phyloP scores from a whole-genome alignment of 2,797 vertebrate species.

The Semaprochilodus insignis region DNA sequence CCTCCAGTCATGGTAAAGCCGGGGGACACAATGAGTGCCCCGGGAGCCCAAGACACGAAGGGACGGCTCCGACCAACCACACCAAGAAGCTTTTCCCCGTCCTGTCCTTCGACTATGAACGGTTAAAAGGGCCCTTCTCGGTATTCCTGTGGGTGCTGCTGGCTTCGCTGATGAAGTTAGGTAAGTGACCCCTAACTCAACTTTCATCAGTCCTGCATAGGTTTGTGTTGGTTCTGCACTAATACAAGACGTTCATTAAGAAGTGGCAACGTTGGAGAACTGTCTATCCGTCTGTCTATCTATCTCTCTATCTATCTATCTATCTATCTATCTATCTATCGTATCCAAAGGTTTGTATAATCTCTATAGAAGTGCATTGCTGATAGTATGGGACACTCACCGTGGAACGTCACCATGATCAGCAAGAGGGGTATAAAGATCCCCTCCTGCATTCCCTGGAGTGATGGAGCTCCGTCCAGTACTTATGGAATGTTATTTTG shows the following conservation, averaged over 20 bases:
- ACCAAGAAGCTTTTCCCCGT: constrained; percentile 88
- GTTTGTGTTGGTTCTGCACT: not conserved
- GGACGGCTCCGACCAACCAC: not conserved
- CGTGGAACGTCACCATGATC: too few relatives aligned
- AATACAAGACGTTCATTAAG: not conserved
- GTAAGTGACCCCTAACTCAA: constrained; percentile 72
- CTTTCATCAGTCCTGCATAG: not conserved
- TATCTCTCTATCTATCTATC: not conserved
- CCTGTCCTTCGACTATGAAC: constrained; percentile 81
- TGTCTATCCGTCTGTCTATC: not conserved
- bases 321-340: not conserved
- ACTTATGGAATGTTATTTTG: too few relatives aligned
- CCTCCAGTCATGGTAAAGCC: not conserved
- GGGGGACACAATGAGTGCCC: too few relatives aligned
- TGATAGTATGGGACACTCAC: too few relatives aligned
- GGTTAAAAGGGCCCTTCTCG: constrained; percentile 85
- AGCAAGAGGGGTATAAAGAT: too few relatives aligned
- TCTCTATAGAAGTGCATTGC: too few relatives aligned
- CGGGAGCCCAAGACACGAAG: not conserved
- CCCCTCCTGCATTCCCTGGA: too few relatives aligned
- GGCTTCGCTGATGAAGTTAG: constrained; percentile 96
- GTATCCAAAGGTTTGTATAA: not conserved
- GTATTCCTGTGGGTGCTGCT: constrained; percentile 93
- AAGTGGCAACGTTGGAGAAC: too few relatives aligned
- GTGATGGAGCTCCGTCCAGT: too few relatives aligned